phyloP scores from a whole-genome alignment of 1,140 invertebrate genomes.

The Tigriopus japonicus region DNA sequence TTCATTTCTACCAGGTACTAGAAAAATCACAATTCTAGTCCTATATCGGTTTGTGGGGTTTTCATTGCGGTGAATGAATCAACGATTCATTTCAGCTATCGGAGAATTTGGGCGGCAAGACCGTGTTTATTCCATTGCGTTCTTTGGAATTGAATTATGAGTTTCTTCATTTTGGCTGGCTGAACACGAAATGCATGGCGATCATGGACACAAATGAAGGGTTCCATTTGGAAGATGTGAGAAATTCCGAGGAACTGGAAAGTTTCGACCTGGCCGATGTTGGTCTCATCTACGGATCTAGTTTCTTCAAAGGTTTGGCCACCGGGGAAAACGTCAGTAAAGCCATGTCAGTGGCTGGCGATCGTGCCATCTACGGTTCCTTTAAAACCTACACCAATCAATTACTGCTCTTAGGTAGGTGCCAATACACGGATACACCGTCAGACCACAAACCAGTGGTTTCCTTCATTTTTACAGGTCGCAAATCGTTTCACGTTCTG shows the following conservation, averaged over 20 bases:
- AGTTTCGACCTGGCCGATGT: slow-evolving; percentile 58
- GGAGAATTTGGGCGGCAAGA: slow-evolving; percentile 24
- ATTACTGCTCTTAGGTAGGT: background rate
- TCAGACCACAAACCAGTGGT: too few relatives aligned
- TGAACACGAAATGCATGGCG: slow-evolving; percentile 65
- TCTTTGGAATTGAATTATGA: slow-evolving; percentile 45
- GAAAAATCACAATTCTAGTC: slow-evolving; percentile 26
- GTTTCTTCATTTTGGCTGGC: slow-evolving; percentile 58
- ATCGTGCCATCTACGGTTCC: slow-evolving; percentile 75
- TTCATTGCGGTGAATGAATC: too few relatives aligned
- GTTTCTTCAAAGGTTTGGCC: slow-evolving; percentile 63
- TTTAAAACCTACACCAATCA: slow-evolving; percentile 58
- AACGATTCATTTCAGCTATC: slow-evolving; percentile 16
- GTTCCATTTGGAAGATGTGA: slow-evolving; percentile 68
- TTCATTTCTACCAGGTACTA: slow-evolving; percentile 52
- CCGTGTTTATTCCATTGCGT: slow-evolving; percentile 42
- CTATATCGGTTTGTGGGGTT: slow-evolving; percentile 5
- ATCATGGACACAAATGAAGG: slow-evolving; percentile 66
- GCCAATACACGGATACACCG: too few relatives aligned
- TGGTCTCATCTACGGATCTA: slow-evolving; percentile 67
- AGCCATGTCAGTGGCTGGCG: slow-evolving; percentile 47
- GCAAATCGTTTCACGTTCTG: slow-evolving; percentile 37
- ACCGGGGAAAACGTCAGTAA: slow-evolving; percentile 50
- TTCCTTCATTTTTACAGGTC: slow-evolving; percentile 2
- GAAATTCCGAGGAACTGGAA: slow-evolving; percentile 64